Evolutionary conservation across 2,888 invertebrate genomes (phyloP).

Genomic region (Leucoptera coffeella): DNA sequence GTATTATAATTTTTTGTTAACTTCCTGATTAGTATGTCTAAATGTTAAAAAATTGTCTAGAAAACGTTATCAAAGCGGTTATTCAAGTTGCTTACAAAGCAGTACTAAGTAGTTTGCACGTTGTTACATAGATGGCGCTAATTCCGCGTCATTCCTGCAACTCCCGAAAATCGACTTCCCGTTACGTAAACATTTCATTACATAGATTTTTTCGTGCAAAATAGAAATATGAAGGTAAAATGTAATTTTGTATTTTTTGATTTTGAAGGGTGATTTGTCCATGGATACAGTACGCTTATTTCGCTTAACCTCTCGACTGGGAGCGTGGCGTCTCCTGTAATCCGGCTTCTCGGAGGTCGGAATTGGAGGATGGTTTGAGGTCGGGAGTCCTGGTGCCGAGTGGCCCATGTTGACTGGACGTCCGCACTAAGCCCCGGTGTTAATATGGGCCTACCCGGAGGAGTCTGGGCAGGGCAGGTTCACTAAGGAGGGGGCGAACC

Average conservation of each 20-base stretch:
- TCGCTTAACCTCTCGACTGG: constrained; percentile 53
- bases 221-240: not conserved
- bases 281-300: constrained; percentile 6
- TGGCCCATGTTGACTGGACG: constrained; percentile 66
- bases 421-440: constrained; percentile 96
- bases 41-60: too few species aligned
- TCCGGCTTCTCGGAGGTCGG: constrained; percentile 94
- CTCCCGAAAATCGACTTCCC: too few species aligned
- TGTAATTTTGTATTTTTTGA: not conserved
- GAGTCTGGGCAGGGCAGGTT: constrained; percentile 71
- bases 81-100: too few species aligned
- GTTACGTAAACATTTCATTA: too few species aligned
- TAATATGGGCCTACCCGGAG: constrained; percentile 89
- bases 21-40: too few species aligned
- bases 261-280: not conserved
- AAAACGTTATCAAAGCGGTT: too few species aligned
- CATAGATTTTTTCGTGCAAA: too few species aligned
- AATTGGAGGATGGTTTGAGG: constrained; percentile 88
- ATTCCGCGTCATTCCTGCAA: too few species aligned
- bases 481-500: constrained; percentile 94
- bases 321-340: constrained; percentile 98
- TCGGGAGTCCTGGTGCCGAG: constrained; percentile 50
- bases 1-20: too few species aligned
- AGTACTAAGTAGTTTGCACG: too few species aligned
- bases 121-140: not conserved